phyloP scores from a whole-genome alignment of 1,140 invertebrate species.

The Triops cancriformis region DNA sequence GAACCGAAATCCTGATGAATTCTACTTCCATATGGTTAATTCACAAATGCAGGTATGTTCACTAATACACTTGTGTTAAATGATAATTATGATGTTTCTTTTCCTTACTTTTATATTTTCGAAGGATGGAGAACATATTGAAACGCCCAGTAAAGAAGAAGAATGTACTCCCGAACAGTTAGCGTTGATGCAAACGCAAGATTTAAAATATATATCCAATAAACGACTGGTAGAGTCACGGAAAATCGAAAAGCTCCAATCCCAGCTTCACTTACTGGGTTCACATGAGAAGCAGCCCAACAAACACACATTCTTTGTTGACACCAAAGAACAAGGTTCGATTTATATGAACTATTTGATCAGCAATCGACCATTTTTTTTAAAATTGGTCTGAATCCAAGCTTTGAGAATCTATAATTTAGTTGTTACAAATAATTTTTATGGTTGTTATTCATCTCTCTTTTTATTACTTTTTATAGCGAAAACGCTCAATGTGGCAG shows the following conservation, averaged over 20 bases:
- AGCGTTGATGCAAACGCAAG: constrained; percentile 81
- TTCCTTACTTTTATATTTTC: background rate
- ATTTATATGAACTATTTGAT: background rate
- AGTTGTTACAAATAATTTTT: too few species aligned
- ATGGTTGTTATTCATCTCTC: background rate
- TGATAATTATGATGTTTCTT: constrained; percentile 26
- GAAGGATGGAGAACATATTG: constrained; percentile 54
- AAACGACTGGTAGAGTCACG: constrained; percentile 75
- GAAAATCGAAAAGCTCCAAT: constrained; percentile 78
- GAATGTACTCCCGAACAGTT: constrained; percentile 65
- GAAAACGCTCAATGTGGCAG: constrained; percentile 59
- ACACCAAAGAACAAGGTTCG: constrained; percentile 51
- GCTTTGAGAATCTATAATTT: too few species aligned
- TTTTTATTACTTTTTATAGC: constrained; percentile 31
- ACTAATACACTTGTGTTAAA: too few species aligned
- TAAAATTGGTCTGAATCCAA: too few species aligned
- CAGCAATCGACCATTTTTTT: too few species aligned
- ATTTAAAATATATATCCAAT: constrained; percentile 79
- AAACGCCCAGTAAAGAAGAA: constrained; percentile 52
- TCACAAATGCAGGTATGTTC: constrained; percentile 58
- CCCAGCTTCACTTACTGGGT: constrained; percentile 72
- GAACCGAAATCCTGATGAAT: constrained; percentile 96
- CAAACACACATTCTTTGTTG: constrained; percentile 73
- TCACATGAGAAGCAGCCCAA: constrained; percentile 55
- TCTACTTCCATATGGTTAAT: constrained; percentile 96